Evolutionary conservation across 2,888 invertebrate species (phyloP).

Genomic region (Archips crataeganus): DNA sequence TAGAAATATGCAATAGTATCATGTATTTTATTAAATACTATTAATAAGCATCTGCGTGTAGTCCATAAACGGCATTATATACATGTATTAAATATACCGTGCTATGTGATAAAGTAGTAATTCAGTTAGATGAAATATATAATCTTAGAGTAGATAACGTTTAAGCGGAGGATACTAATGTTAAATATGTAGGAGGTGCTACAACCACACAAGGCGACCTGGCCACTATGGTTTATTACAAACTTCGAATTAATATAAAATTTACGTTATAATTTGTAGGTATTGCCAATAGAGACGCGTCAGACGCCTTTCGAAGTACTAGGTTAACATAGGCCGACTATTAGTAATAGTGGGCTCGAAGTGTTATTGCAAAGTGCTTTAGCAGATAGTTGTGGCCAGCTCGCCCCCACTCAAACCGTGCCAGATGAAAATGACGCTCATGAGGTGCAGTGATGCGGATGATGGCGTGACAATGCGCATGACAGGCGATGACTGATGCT

Average conservation of each 20-base stretch:
- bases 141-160: conserved; percentile 62
- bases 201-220: conserved; percentile 79
- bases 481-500: conserved; percentile 55
- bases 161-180: conserved; percentile 71
- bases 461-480: conserved; percentile 65
- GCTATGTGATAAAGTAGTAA: conserved; percentile 60
- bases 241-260: conserved; percentile 28
- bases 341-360: neutral
- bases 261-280: conserved; percentile 39
- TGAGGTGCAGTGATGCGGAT: conserved; percentile 84
- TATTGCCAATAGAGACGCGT: conserved; percentile 37
- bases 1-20: conserved; percentile 71
- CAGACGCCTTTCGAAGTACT: conserved; percentile 24
- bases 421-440: conserved; percentile 71
- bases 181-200: conserved; percentile 71
- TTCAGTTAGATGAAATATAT: conserved; percentile 61
- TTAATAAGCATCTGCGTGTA: conserved; percentile 74
- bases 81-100: conserved; percentile 66
- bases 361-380: conserved; percentile 3
- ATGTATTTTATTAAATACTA: conserved; percentile 68
- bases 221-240: conserved; percentile 60
- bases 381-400: conserved; percentile 61
- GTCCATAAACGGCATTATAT: conserved; percentile 67
- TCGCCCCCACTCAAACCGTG: conserved; percentile 81
- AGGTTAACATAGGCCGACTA: conserved; percentile 7